These are phyloP conservation scores for Cryptoblepharus egeriae DNA, from an alignment of 2,797 vertebrate genomes.

Conservation along the genomic window DNA sequence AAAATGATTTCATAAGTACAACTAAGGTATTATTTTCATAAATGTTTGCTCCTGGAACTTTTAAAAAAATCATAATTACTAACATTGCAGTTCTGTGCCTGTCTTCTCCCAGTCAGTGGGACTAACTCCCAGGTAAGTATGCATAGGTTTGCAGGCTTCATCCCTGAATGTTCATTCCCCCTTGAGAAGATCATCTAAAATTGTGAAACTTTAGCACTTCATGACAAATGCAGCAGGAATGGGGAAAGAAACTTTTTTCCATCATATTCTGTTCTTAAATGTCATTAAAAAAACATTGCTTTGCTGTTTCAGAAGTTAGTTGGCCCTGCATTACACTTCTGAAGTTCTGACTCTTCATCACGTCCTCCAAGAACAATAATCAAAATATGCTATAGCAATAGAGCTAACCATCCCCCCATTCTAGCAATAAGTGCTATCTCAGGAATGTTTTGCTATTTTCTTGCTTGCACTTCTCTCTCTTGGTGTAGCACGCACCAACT, in stretches of 20 bases:
- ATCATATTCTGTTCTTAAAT: no score
- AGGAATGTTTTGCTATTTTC: not conserved
- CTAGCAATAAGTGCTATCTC: not conserved
- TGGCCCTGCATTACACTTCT: not conserved
- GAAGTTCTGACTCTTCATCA: not conserved
- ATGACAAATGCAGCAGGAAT: no score
- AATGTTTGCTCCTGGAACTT: not conserved
- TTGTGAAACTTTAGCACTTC: no score
- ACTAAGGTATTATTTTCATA: not conserved
- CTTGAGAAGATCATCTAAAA: no score
- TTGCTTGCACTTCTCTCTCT: not conserved
- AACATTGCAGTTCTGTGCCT: no score
- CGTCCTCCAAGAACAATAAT: not conserved
- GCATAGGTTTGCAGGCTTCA: no score
- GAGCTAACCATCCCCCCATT: not conserved
- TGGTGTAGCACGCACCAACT: not conserved
- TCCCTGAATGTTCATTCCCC: no score
- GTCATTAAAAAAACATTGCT: no score
- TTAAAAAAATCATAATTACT: not conserved
- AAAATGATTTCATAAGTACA: not conserved
- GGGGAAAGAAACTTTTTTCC: no score
- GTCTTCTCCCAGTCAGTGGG: no score
- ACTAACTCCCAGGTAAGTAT: no score
- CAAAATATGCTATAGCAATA: not conserved
- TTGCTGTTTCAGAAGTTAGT: not conserved